phyloP scores from a whole-genome alignment of 2,797 vertebrate genomes.

The Clarias laeviceps region DNA sequence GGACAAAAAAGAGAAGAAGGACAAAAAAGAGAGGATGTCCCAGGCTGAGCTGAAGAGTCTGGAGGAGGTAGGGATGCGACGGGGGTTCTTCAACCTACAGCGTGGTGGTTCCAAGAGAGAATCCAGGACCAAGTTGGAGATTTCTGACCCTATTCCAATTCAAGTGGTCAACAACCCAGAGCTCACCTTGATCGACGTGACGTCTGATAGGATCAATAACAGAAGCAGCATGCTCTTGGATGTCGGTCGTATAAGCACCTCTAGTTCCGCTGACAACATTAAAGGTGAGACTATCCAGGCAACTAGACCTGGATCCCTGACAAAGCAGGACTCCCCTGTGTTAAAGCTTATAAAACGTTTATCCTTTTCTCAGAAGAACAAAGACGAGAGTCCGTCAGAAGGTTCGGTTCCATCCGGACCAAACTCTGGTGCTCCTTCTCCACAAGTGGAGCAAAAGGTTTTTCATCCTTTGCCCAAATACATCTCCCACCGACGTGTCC shows the following conservation, averaged over 20 bases:
- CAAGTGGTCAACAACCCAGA: conserved; percentile 88
- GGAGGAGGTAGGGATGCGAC: conserved; percentile 93
- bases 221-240: conserved; percentile 72
- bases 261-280: conserved; percentile 81
- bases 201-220: conserved; percentile 71
- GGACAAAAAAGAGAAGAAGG: conserved; percentile 76
- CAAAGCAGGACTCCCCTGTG: conserved; percentile 81
- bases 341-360: conserved; percentile 80
- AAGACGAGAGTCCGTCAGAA: conserved; percentile 77
- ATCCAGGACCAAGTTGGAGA: conserved; percentile 86
- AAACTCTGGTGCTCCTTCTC: conserved; percentile 75
- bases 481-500: conserved; percentile 19
- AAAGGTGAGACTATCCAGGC: conserved; percentile 75
- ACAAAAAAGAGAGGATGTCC: conserved; percentile 79
- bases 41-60: conserved; percentile 76
- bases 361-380: conserved; percentile 81
- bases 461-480: conserved; percentile 71
- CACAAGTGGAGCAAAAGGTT: conserved; percentile 72
- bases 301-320: conserved; percentile 85
- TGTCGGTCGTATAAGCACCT: conserved; percentile 73
- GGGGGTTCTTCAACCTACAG: conserved; percentile 92
- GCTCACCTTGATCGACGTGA: conserved; percentile 81
- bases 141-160: conserved; percentile 95
- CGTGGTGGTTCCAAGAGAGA: conserved; percentile 86
- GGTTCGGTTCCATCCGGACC: conserved; percentile 75